phyloP scores from a whole-genome alignment of 2,113 vertebrate species.

The Mellivora capensis region DNA sequence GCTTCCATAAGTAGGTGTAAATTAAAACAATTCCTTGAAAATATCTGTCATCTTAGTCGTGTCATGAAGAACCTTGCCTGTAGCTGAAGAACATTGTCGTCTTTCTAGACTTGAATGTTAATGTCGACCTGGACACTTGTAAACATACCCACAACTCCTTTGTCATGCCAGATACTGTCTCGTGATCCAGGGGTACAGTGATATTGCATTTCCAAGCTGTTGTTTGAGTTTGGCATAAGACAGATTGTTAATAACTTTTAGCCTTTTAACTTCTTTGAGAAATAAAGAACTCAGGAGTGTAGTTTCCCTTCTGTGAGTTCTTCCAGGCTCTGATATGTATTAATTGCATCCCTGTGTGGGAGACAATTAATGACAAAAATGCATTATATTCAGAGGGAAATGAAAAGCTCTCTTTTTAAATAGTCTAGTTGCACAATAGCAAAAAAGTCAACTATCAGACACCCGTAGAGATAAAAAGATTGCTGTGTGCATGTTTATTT shows the following conservation, averaged over 20 bases:
- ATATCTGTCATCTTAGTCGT: background rate
- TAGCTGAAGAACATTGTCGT: background rate
- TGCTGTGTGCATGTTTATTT: background rate
- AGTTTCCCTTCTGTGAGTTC: background rate
- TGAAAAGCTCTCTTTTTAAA: background rate
- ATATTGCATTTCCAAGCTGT: background rate
- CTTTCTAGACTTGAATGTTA: background rate
- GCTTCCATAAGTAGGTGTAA: background rate
- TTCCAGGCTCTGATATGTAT: background rate
- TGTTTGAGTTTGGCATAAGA: background rate
- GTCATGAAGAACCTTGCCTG: background rate
- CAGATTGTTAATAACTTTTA: background rate
- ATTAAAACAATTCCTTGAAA: background rate
- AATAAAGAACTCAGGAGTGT: background rate
- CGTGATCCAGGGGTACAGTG: background rate
- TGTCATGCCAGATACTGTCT: background rate
- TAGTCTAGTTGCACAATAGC: background rate
- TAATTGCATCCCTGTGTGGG: background rate
- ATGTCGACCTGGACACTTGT: background rate
- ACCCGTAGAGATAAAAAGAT: background rate
- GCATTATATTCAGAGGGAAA: background rate
- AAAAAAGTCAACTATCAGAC: background rate
- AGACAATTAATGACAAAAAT: slow-evolving; percentile 4
- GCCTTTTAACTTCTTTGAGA: slow-evolving; percentile 17
- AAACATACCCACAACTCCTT: background rate